Conservation (phyloP, 1,140 invertebrate genomes). For the Diorhabda sublineata region DNA sequence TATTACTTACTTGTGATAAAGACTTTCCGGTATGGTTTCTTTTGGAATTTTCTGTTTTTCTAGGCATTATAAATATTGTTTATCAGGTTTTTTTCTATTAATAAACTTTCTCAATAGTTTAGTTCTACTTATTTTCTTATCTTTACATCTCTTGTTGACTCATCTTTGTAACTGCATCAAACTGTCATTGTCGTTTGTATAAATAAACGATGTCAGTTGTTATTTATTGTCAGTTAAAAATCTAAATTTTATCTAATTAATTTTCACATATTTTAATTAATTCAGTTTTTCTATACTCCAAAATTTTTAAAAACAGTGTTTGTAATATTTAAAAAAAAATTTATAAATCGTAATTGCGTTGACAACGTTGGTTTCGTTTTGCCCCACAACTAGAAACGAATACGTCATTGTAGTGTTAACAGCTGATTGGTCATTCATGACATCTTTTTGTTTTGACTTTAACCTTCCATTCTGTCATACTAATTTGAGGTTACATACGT, state of each 20-base stretch:
- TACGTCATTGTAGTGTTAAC: too few species aligned
- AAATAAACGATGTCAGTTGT: neutral
- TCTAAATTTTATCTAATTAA: neutral
- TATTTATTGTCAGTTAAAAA: slow-evolving; percentile 1
- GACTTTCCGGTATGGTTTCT: slow-evolving; percentile 45
- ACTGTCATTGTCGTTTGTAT: neutral
- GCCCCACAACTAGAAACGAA: too few species aligned
- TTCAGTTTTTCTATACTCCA: too few species aligned
- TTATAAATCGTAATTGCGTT: too few species aligned
- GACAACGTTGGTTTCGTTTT: too few species aligned
- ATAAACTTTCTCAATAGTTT: too few species aligned
- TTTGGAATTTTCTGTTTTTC: slow-evolving; percentile 49
- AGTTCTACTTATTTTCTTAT: neutral
- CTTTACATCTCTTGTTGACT: neutral
- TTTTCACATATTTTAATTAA: neutral
- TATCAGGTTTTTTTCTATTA: too few species aligned
- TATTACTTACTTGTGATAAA: slow-evolving; percentile 48
- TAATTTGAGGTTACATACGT: slow-evolving; percentile 39
- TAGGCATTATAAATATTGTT: slow-evolving; percentile 7
- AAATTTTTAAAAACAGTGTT: too few species aligned
- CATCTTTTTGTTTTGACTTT: too few species aligned
- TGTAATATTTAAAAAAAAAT: too few species aligned
- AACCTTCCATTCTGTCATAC: neutral
- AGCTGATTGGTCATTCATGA: too few species aligned
- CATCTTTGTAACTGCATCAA: neutral